Evolutionary conservation across 1,140 invertebrate genomes (phyloP).

Genomic region (Pseudobourletiella spinata): DNA sequence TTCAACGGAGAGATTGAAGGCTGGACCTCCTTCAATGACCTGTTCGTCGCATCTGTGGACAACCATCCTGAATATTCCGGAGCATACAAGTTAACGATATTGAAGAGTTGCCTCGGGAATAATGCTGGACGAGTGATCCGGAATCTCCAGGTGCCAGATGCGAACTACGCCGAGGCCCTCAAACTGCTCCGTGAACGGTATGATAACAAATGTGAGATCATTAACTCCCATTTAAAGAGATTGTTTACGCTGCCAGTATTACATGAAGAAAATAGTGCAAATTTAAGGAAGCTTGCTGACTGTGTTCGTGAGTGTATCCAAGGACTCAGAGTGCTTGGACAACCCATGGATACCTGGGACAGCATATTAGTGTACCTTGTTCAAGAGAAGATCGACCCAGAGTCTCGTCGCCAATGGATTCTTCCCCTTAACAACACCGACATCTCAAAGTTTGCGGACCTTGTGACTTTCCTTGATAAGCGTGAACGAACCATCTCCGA

Average conservation of each 20-base stretch:
- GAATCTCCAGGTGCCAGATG: neutral
- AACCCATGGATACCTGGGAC: neutral
- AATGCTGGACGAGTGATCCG: neutral
- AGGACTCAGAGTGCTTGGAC: neutral
- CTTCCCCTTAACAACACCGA: neutral
- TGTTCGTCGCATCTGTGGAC: neutral
- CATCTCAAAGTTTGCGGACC: too few relatives aligned
- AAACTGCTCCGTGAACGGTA: neutral
- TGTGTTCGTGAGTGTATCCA: neutral
- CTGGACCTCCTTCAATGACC: neutral
- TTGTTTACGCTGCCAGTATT: neutral
- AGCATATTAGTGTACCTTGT: neutral
- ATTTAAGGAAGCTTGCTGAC: neutral
- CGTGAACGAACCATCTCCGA: too few relatives aligned
- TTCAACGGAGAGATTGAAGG: neutral
- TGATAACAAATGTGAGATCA: neutral
- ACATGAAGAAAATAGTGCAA: neutral
- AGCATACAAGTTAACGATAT: constrained; percentile 6
- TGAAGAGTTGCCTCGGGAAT: neutral
- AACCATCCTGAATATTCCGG: neutral
- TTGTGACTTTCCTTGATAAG: too few relatives aligned
- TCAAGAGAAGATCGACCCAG: neutral
- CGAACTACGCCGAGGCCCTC: constrained; percentile 1
- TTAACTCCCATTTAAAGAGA: neutral
- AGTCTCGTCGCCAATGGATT: neutral